phyloP scores from a whole-genome alignment of 2,113 vertebrate species.

The Anthoscopus minutus region DNA sequence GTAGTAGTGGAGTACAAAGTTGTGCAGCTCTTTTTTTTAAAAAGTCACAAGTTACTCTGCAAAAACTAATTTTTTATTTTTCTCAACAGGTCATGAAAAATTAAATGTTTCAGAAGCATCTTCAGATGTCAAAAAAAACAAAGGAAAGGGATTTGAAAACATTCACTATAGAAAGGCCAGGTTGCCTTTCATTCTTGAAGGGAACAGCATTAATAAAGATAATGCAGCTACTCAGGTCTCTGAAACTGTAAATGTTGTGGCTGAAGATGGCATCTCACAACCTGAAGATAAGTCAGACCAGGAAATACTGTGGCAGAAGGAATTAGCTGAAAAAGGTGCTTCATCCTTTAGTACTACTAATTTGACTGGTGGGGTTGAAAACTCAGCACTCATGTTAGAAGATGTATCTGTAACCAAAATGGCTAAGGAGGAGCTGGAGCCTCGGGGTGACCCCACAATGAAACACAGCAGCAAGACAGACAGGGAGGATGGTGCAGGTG shows the following conservation, averaged over 20 bases:
- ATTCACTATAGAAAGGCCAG: slow-evolving; percentile 64
- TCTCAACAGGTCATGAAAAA: slow-evolving; percentile 64
- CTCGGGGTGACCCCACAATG: not conserved
- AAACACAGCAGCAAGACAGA: slow-evolving; percentile 29
- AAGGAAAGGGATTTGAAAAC: slow-evolving; percentile 55
- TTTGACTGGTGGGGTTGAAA: not conserved
- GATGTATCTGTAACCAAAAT: slow-evolving; percentile 6
- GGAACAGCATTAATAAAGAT: not conserved
- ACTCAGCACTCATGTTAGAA: not conserved
- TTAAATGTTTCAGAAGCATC: slow-evolving; percentile 31
- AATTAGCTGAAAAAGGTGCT: not conserved
- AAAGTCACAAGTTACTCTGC: not conserved
- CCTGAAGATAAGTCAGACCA: not conserved
- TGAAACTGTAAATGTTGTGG: slow-evolving; percentile 52
- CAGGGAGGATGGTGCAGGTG: not conserved
- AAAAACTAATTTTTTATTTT: not conserved
- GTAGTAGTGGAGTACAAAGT: not conserved
- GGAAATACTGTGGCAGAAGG: not conserved
- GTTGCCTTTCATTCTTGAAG: slow-evolving; percentile 20
- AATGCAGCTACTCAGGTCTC: not conserved
- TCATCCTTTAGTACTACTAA: not conserved
- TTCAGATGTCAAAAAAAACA: slow-evolving; percentile 68
- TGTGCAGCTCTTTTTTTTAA: not conserved
- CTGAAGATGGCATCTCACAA: slow-evolving; percentile 40
- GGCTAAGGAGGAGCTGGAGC: slow-evolving; percentile 17